Conservation (phyloP, 2,113 vertebrate species). For the Alouatta palliata region DNA sequence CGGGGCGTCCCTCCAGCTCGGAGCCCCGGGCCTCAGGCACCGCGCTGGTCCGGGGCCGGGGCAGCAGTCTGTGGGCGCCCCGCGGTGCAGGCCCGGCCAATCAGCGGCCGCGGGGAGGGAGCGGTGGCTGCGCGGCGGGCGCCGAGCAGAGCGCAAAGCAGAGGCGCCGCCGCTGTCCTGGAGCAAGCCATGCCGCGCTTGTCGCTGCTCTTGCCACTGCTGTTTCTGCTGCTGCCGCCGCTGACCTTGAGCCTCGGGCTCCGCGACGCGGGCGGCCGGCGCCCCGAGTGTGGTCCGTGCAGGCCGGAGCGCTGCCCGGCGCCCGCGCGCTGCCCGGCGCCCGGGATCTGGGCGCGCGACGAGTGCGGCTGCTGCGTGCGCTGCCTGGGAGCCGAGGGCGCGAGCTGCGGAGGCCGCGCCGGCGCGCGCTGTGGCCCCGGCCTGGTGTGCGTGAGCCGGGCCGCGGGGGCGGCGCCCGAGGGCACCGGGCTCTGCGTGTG, state of each 20-base stretch:
- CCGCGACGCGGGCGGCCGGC: background rate
- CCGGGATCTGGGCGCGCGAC: constrained; percentile 77
- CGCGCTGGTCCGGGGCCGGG: rapidly evolving
- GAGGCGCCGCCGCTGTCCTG: constrained; percentile 59
- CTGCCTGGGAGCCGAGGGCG: constrained; percentile 79
- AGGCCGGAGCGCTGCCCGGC: constrained; percentile 61
- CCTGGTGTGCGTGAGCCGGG: constrained; percentile 80
- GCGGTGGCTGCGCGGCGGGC: constrained; percentile 1
- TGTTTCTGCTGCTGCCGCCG: constrained; percentile 40
- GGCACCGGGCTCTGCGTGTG: constrained; percentile 83
- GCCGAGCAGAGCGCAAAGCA: constrained; percentile 21
- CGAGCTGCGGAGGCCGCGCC: constrained; percentile 56
- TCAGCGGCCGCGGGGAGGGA: constrained; percentile 72
- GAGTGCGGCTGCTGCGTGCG: constrained; percentile 81
- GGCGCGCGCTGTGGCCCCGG: constrained; percentile 81
- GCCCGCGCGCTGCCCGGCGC: constrained; percentile 67
- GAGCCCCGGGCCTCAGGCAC: background rate
- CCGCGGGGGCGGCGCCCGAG: constrained; percentile 64
- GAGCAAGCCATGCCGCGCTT: constrained; percentile 74
- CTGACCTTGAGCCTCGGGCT: background rate
- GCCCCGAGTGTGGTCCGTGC: constrained; percentile 74
- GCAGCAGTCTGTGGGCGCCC: constrained; percentile 29
- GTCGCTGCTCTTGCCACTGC: background rate
- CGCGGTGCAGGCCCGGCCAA: constrained; percentile 65
- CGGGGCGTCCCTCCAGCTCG: background rate